Evolutionary conservation across 1,140 invertebrate genomes (phyloP), one percentile per base, ranked within the genome.

Genomic region (Myzus persicae): DNA sequence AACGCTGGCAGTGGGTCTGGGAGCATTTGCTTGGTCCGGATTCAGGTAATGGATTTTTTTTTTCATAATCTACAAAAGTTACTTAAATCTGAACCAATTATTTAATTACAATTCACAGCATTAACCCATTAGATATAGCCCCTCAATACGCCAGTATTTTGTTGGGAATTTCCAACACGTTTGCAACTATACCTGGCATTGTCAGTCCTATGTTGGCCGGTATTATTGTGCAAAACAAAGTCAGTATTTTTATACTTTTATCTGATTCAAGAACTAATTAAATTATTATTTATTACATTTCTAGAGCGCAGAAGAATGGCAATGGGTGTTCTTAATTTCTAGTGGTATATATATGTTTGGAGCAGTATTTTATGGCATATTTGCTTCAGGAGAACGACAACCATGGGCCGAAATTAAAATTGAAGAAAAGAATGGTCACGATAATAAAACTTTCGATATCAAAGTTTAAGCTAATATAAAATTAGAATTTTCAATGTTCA

Each of bases 161-260:
- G 48, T 98, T 98, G 97, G 98, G 98, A 5, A 96, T 99, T 46
- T 97, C 97, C 6, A 98, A 98, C 95, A 98, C 98, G 1, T 96
- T 99, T 94, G 98, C 97, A 1, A 98, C 98, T 1, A 95, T 99
- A 94, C 98, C 98, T 67, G 98, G 98, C 42, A 98, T 99, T 94
- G 95, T 98, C 14, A 98, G 97, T 95, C 98, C 98, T 0, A 95
- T 96, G 14, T 95, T 99, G 26, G 97, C 97, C 5, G 97, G 98
- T 42, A 96, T 96, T 91, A 97, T 99, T 85, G 97, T 98, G 4
- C 96, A 96, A 94, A 95, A 97, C 94, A 96, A 96, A 95, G 97
- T 97, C 95, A 95, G 94, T 82, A 26, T 31, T 22, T 92, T 1
- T 38, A 51, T 51, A 89, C 3, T 51, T 36, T 48, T 36, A 88